Evolutionary conservation across 2,888 invertebrate genomes (phyloP), one percentile per base, ranked within the genome.

Genomic region (Chalcis sispes): DNA sequence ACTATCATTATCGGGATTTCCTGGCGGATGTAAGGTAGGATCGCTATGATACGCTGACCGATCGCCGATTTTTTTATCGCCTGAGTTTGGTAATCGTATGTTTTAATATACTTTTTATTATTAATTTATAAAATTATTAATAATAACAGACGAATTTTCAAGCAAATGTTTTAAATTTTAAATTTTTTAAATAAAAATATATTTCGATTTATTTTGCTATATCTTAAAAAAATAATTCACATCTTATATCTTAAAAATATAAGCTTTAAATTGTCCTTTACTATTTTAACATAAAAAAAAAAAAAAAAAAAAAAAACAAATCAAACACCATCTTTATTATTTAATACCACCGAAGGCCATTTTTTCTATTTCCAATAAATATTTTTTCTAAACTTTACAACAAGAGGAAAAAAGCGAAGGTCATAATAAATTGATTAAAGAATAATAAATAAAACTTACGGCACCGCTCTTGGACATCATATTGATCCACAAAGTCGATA

Each of bases 1-100:
- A 99, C 99, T 87, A 99, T 98, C 95, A 99, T 99, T 73, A 99
- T 98, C 0, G 99, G 99, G 83, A 99, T 99, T 91, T 99, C 99
- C 90, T 99, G 98, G 87, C 98, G 98, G 78, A 99, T 98, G 86
- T 99, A 99, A 0, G 99, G 99, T 73, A 99, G 91, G 88, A 99
- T 98, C 1, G 98, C 97, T 83, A 99, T 96, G 77, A 99, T 99
- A 79, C 98, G 92, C 89, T 99, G 99, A 56, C 99, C 99, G 90
- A 99, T 99, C 0, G 98, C 98, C 23, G 98, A 98, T 88, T 99
- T 98, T 87, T 98, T 98, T 15, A 97, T 96, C 83, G 96, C 97
- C 90, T 82, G 59, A 20, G 32, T 46, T 59, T 62, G 56, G 23
- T 3, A 40, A 56, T 29, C 29, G 13, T 36, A 7, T 10, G 25